Evolutionary conservation across 1,140 invertebrate genomes (phyloP).

Genomic region (Eufriesea mexicana): DNA sequence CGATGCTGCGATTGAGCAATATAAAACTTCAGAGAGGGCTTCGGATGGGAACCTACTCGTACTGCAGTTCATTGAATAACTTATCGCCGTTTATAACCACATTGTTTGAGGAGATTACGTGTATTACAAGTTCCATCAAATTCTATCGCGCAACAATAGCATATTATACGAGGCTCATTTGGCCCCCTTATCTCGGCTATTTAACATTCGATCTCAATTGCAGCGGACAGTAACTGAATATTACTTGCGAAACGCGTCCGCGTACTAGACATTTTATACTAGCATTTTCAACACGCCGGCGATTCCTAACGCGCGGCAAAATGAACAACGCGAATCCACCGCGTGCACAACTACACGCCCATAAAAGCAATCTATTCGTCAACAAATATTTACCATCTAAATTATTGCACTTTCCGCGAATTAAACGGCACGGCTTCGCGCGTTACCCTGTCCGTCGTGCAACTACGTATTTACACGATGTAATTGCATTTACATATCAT

Average conservation of each 20-base stretch:
- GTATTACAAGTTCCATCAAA: conserved; percentile 31
- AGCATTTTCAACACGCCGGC: neutral
- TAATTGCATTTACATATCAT: conserved; percentile 29
- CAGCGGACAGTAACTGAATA: conserved; percentile 4
- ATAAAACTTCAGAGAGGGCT: neutral
- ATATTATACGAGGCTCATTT: conserved; percentile 8
- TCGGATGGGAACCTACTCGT: neutral
- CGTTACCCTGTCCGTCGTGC: neutral
- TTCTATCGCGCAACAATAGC: conserved; percentile 35
- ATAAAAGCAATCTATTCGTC: conserved; percentile 20
- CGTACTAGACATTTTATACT: conserved; percentile 5
- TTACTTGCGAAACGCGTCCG: conserved; percentile 24
- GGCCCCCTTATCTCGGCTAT: conserved; percentile 11
- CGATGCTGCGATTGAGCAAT: neutral
- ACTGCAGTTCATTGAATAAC: neutral
- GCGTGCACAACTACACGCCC: neutral
- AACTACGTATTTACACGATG: conserved; percentile 13
- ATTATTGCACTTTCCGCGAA: conserved; percentile 17
- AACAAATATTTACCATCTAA: conserved; percentile 30
- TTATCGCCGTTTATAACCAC: neutral
- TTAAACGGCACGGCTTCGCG: neutral
- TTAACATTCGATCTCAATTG: conserved; percentile 43
- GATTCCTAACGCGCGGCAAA: neutral
- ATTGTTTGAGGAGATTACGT: conserved; percentile 33
- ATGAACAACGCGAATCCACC: neutral